Evolutionary conservation across 64 coral and sea anemone species (phyloP), one percentile per base, ranked within the genome.

Genomic region (Pachyseris speciosa): DNA sequence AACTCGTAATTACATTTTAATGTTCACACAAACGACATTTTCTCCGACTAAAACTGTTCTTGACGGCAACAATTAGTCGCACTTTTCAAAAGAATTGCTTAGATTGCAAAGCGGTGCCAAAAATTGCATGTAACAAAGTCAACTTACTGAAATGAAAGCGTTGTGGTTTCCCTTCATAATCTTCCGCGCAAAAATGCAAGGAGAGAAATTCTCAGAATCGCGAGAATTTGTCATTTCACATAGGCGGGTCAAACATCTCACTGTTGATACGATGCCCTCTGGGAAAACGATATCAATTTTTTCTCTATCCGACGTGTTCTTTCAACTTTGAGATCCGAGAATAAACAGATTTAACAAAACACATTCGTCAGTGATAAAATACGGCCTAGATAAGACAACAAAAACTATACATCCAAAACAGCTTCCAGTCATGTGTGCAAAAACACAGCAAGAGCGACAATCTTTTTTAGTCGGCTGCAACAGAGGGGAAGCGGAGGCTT

Each of bases 1-100:
- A 50, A 48, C 22, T 51, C 49, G 4, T 80, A 42, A 81, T 81
- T 81, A 58, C 53, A 58, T 81, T 81, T 81, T 81, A 81, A 81
- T 71, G 5, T 17, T 37, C 32, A 39, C 19, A 4, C 12, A 39
- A 38, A 67, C 15, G 59, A 70, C 17, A 38, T 71, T 16, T 39
- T 22, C 15, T 8, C 3, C 1, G 34, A 15, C 22, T 39, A 36
- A 32, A 39, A 32, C 15, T 15, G 52, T 57, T 57, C 22, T 15
- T 57, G 52, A 37, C 40, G 3, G 24, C 22, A 19, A 17, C 9
- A 17, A 12, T 11, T 44, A 74, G 36, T 19, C n/a, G n/a, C n/a
- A n/a, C n/a, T n/a, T n/a, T n/a, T n/a, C n/a, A n/a, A n/a, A n/a
- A n/a, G n/a, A n/a, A n/a, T n/a, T n/a, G n/a, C n/a, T n/a, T n/a